These are phyloP conservation scores for Hipparchia semele DNA, from an alignment of 2,888 invertebrate species.

Conservation along the genomic window DNA sequence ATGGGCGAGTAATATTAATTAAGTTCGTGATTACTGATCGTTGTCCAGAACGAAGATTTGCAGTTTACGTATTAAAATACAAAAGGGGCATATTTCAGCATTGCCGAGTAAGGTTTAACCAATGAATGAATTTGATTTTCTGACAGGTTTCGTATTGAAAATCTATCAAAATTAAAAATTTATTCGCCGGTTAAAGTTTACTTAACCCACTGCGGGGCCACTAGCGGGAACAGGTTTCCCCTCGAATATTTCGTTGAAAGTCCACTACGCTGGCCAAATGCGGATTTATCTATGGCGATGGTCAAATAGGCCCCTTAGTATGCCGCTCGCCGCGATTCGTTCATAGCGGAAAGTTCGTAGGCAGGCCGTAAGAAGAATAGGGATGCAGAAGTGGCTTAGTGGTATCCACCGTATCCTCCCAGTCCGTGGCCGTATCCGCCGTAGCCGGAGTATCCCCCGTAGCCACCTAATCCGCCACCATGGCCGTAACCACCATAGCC, in stretches of 20 bases:
- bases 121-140: no score
- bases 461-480: neutral
- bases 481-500: neutral
- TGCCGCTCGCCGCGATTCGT: neutral
- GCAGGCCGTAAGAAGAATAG: neutral
- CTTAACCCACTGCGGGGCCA: no score
- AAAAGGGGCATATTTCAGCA: neutral
- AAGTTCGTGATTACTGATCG: no score
- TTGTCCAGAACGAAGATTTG: no score
- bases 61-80: neutral
- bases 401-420: conserved; percentile 49
- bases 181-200: no score
- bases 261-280: no score
- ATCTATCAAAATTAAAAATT: no score
- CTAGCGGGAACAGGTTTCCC: no score
- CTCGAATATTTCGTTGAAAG: no score
- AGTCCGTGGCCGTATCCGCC: conserved; percentile 54
- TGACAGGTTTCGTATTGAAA: no score
- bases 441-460: conserved; percentile 42
- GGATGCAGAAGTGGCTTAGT: conserved; percentile 47
- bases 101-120: neutral
- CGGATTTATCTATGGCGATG: neutral
- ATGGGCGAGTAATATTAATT: no score
- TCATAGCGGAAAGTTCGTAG: neutral
- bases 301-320: neutral